Evolutionary conservation across 2,888 invertebrate genomes (phyloP).

Genomic region (Aradus depressus): DNA sequence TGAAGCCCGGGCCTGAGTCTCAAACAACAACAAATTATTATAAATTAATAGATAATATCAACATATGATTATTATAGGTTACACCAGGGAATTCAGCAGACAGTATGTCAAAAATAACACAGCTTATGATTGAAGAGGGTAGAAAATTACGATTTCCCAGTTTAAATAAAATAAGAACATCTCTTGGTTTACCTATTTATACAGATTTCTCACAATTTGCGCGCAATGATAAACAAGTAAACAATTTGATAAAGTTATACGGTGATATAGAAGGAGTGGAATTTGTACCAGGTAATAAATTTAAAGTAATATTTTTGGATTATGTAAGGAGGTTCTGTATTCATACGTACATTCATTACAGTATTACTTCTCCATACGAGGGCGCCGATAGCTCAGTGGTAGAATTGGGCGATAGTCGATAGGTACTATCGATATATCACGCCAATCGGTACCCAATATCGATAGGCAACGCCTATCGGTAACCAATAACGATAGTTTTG

Average conservation of each 20-base stretch:
- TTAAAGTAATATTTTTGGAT: too few relatives aligned
- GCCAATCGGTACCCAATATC: too few relatives aligned
- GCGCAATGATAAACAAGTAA: not conserved
- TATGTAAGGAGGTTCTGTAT: too few relatives aligned
- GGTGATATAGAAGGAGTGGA: not conserved
- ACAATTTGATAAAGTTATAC: not conserved
- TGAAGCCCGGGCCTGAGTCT: too few relatives aligned
- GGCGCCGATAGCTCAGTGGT: too few relatives aligned
- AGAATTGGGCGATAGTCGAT: too few relatives aligned
- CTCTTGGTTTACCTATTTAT: not conserved
- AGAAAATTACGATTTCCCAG: slow-evolving; percentile 6
- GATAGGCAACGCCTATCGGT: too few relatives aligned
- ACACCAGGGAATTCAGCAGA: not conserved
- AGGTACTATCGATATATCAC: too few relatives aligned
- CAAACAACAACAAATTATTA: too few relatives aligned
- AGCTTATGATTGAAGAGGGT: not conserved
- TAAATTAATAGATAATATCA: not conserved
- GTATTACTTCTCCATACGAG: too few relatives aligned
- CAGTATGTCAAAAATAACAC: not conserved
- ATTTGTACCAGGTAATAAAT: not conserved
- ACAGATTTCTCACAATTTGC: not conserved
- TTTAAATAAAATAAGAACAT: not conserved
- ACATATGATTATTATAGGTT: not conserved
- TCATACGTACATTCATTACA: too few relatives aligned
- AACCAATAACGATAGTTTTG: too few relatives aligned